Evolutionary conservation across 1,140 invertebrate species (phyloP).

Genomic region (Ips typographus): DNA sequence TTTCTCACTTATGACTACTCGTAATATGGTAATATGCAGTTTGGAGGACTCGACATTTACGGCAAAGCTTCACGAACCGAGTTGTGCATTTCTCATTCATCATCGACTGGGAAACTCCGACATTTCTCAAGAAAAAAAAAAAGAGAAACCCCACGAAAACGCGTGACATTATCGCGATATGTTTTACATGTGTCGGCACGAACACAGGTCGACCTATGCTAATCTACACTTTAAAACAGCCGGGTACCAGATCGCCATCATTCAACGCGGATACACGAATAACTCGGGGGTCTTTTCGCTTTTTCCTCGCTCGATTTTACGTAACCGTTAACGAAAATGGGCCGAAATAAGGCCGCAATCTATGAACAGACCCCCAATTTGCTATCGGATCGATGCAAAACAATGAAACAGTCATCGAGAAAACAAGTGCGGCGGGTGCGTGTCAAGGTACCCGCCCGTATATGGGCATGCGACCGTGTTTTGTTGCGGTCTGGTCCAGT

Average conservation of each 20-base stretch:
- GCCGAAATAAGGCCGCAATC: not conserved
- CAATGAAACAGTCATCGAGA: conserved; percentile 34
- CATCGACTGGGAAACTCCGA: too few relatives aligned
- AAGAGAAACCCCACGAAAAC: conserved; percentile 7
- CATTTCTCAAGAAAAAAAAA: not conserved
- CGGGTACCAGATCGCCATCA: conserved; percentile 1
- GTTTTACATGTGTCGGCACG: conserved; percentile 26
- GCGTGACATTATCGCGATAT: conserved; percentile 25
- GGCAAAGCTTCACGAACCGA: too few relatives aligned
- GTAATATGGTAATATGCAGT: too few relatives aligned
- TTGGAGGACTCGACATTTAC: too few relatives aligned
- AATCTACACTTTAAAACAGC: conserved; percentile 21
- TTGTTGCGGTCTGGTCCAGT: conserved; percentile 15
- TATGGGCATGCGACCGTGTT: conserved; percentile 32
- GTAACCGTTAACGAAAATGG: not conserved
- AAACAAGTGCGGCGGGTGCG: conserved; percentile 35
- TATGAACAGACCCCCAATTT: conserved; percentile 26
- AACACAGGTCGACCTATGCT: conserved; percentile 23
- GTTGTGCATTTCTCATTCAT: too few relatives aligned
- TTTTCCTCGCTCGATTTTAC: conserved; percentile 6
- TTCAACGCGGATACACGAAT: conserved; percentile 19
- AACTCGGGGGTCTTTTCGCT: conserved; percentile 21
- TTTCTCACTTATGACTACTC: too few relatives aligned
- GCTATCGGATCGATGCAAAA: conserved; percentile 21
- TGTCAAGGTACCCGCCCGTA: conserved; percentile 30